Percentiles rank a stretch among this genome's conserved stretches.
These are phyloP conservation scores for Ametastegia equiseti DNA, from an alignment of 2,888 invertebrate genomes.

Conservation along the genomic window DNA sequence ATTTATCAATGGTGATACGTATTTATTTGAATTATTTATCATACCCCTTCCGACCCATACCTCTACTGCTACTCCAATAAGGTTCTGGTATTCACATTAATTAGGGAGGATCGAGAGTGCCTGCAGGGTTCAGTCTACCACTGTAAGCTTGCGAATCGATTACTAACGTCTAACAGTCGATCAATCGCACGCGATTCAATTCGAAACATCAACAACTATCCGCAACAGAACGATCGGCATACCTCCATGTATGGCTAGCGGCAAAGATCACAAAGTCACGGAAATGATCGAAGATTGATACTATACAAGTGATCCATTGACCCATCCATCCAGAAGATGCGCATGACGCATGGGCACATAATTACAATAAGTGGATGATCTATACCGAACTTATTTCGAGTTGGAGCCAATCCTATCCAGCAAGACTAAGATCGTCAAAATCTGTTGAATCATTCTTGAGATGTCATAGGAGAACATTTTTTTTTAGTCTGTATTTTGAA, in stretches of 20 bases:
- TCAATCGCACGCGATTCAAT: conserved; percentile 34
- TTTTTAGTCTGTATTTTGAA: too few species aligned
- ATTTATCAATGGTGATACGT: not conserved
- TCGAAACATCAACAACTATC: conserved; percentile 4
- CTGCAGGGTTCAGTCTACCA: not conserved
- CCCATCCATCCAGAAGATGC: not conserved
- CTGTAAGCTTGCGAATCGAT: not conserved
- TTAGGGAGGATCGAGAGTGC: not conserved
- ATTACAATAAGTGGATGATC: too few species aligned
- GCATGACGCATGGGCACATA: not conserved
- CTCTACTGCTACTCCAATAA: not conserved
- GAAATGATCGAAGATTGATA: conserved; percentile 28
- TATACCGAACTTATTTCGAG: too few species aligned
- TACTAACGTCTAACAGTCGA: not conserved
- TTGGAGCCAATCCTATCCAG: too few species aligned
- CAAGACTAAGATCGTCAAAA: too few species aligned
- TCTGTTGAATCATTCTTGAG: too few species aligned
- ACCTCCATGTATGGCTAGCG: not conserved
- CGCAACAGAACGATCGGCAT: conserved; percentile 1
- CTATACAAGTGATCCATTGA: conserved; percentile 9
- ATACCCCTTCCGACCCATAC: not conserved
- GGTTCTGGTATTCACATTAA: not conserved
- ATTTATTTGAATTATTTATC: not conserved
- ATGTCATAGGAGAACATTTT: too few species aligned
- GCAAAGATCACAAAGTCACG: conserved; percentile 21